Percentiles rank a stretch among this genome's conserved stretches.
These are phyloP conservation scores for Sminthurides aquaticus DNA, from an alignment of 2,888 invertebrate genomes.

Conservation along the genomic window DNA sequence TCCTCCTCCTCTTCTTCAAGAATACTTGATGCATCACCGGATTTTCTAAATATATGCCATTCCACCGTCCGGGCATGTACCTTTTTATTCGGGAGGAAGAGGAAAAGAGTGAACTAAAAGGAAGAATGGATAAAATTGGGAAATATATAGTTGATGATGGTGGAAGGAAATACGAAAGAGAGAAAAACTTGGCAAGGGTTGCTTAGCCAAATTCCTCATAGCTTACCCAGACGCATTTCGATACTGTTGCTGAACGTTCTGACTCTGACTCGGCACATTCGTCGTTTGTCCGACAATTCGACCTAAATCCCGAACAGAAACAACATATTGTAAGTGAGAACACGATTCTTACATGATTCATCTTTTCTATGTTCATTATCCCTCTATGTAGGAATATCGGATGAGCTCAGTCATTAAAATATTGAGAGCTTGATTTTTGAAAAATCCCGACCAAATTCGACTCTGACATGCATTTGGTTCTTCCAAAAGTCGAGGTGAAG, in stretches of 20 bases:
- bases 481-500: too few species aligned
- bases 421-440: too few species aligned
- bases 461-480: too few species aligned
- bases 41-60: slow-evolving; percentile 13
- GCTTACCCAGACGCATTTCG: slow-evolving; percentile 25
- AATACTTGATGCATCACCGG: slow-evolving; percentile 11
- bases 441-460: too few species aligned
- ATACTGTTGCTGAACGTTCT: slow-evolving; percentile 20
- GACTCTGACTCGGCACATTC: slow-evolving; percentile 19
- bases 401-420: too few species aligned
- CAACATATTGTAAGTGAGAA: not conserved
- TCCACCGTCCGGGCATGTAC: not conserved
- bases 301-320: slow-evolving; percentile 13
- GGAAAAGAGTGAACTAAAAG: not conserved
- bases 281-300: slow-evolving; percentile 21
- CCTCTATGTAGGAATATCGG: too few species aligned
- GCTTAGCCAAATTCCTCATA: slow-evolving; percentile 13
- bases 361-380: too few species aligned
- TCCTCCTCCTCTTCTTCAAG: too few species aligned
- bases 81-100: too few species aligned
- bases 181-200: slow-evolving; percentile 17
- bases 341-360: not conserved
- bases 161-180: not conserved
- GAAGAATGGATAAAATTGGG: not conserved
- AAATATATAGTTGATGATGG: not conserved